These are phyloP conservation scores for Lagopus leucura DNA, from an alignment of 2,113 vertebrate genomes.

Conservation along the genomic window DNA sequence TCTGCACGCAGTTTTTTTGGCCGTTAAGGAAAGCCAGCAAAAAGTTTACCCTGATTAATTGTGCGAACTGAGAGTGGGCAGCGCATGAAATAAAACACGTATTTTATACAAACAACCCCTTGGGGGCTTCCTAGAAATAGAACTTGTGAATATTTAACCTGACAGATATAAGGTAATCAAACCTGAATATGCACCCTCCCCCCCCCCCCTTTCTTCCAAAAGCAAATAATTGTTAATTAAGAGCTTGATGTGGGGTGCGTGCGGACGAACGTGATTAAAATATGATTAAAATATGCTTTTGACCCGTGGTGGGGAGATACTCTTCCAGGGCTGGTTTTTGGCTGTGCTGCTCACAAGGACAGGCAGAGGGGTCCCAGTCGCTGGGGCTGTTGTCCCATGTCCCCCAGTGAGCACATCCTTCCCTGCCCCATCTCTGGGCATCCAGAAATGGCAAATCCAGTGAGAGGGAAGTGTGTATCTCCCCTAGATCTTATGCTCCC, in stretches of 20 bases:
- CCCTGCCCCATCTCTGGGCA: background rate
- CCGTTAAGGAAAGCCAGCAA: background rate
- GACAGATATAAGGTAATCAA: background rate
- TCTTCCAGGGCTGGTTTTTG: background rate
- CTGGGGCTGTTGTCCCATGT: background rate
- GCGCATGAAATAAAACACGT: background rate
- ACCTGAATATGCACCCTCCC: background rate
- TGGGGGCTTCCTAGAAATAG: background rate
- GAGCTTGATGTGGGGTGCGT: background rate
- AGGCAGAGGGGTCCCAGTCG: background rate
- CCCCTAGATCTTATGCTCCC: fast-evolving
- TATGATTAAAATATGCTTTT: background rate
- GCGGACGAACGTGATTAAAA: background rate
- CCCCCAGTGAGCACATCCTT: background rate
- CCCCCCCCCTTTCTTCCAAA: background rate
- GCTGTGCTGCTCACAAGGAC: background rate
- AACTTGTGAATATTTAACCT: background rate
- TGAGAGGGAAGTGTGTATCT: fast-evolving
- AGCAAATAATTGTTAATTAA: background rate
- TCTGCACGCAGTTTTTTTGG: background rate
- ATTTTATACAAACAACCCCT: slow-evolving; percentile 10
- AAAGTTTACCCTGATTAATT: slow-evolving; percentile 37
- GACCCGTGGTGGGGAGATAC: background rate
- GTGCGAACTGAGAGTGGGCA: background rate
- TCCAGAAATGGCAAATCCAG: background rate